Percentiles rank a stretch among this genome's conserved stretches.
phyloP scores from a whole-genome alignment of 2,888 invertebrate species.

The Brassicogethes aeneus region DNA sequence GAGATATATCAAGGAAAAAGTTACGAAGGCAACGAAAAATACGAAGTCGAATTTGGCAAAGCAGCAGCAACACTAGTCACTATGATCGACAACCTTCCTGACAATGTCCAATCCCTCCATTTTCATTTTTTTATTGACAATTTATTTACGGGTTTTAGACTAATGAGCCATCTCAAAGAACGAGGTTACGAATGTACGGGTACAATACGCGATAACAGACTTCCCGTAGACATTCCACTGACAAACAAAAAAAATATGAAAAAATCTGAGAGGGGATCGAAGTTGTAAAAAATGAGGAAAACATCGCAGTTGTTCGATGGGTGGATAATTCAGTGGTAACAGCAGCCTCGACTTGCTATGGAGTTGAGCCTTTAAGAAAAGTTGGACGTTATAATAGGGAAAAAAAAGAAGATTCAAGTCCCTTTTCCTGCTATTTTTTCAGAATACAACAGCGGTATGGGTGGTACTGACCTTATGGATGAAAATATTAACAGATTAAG shows the following conservation, averaged over 20 bases:
- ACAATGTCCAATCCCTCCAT: slow-evolving; percentile 2
- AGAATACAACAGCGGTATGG: slow-evolving; percentile 21
- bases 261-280: slow-evolving; percentile 7
- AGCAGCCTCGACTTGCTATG: no score
- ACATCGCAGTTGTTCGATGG: slow-evolving; percentile 1
- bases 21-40: slow-evolving; percentile 3
- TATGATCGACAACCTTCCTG: slow-evolving; percentile 5
- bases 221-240: slow-evolving; percentile 5
- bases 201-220: no score
- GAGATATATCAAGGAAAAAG: slow-evolving; percentile 6
- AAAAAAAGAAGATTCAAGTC: slow-evolving; percentile 11
- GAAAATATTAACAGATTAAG: slow-evolving; percentile 9
- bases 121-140: slow-evolving; percentile 6
- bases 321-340: no score
- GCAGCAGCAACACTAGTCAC: slow-evolving; percentile 5
- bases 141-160: no score
- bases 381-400: no score
- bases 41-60: slow-evolving; percentile 7
- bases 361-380: no score
- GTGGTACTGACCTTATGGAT: slow-evolving; percentile 19
- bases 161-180: no score
- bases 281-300: not conserved
- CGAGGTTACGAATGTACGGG: no score
- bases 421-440: slow-evolving; percentile 14
- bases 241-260: slow-evolving; percentile 7